These are phyloP conservation scores for Barypeithes pellucidus DNA, from an alignment of 2,888 invertebrate genomes.

Conservation along the genomic window DNA sequence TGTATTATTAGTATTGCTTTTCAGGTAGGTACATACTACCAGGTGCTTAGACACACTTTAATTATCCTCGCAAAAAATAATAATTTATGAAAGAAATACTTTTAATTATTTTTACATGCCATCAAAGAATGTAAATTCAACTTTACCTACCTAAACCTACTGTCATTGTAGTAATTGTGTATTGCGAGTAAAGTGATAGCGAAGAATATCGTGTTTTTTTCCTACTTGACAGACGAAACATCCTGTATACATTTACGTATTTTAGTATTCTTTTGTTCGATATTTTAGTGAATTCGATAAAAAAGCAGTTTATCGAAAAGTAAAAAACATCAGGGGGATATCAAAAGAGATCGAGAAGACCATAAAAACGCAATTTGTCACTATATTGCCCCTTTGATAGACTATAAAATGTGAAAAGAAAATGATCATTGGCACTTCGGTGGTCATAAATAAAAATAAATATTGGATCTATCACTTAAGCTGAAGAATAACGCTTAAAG, in stretches of 20 bases:
- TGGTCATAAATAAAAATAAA: slow-evolving; percentile 33
- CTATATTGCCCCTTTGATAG: slow-evolving; percentile 33
- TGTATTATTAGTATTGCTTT: too few species aligned
- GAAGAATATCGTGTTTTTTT: too few species aligned
- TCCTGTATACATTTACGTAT: neutral
- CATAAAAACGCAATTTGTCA: slow-evolving; percentile 36
- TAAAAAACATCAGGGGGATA: slow-evolving; percentile 27
- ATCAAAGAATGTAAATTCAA: too few species aligned
- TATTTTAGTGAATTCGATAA: slow-evolving; percentile 17
- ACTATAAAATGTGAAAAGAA: slow-evolving; percentile 38
- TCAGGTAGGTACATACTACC: too few species aligned
- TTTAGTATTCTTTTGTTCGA: slow-evolving; percentile 9
- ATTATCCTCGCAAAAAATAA: too few species aligned
- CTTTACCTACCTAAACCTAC: too few species aligned
- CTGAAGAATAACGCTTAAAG: neutral
- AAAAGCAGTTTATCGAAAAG: slow-evolving; percentile 13
- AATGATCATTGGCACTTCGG: slow-evolving; percentile 29
- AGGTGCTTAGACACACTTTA: too few species aligned
- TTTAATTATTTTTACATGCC: too few species aligned
- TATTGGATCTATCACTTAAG: slow-evolving; percentile 29
- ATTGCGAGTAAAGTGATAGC: too few species aligned
- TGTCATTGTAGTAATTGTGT: too few species aligned
- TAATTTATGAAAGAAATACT: too few species aligned
- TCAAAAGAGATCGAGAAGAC: slow-evolving; percentile 16
- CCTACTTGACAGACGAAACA: too few species aligned